Conservation (phyloP, 2,113 vertebrate species). For the Pholis gunnellus region DNA sequence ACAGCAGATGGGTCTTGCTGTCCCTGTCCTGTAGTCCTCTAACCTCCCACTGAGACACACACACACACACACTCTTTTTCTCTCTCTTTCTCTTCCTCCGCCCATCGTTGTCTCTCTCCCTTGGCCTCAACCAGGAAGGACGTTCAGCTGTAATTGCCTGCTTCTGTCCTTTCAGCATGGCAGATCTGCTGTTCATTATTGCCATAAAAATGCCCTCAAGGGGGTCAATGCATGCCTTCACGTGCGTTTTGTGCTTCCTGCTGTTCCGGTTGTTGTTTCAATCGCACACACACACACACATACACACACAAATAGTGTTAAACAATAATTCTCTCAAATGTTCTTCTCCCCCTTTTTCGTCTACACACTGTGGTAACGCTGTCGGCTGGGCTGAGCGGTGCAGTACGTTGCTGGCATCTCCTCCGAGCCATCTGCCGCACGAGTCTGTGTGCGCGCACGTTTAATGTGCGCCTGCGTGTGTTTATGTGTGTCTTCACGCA, state of each 20-base stretch:
- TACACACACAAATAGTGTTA: background rate
- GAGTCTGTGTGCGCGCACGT: slow-evolving; percentile 25
- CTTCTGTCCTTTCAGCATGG: slow-evolving; percentile 74
- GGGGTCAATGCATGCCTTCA: slow-evolving; percentile 47
- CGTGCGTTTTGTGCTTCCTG: slow-evolving; percentile 13
- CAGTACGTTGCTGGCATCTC: slow-evolving; percentile 57
- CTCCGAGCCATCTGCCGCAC: slow-evolving; percentile 70
- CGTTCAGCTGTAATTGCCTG: slow-evolving; percentile 72
- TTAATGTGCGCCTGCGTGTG: slow-evolving; percentile 11
- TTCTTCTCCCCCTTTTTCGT: slow-evolving; percentile 19
- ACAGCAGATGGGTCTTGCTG: slow-evolving; percentile 79
- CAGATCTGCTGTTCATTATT: slow-evolving; percentile 77
- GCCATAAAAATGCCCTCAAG: slow-evolving; percentile 60
- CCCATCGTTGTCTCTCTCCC: background rate
- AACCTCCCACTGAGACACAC: slow-evolving; percentile 60
- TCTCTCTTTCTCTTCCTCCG: background rate
- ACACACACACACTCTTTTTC: background rate
- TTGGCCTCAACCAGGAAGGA: slow-evolving; percentile 68
- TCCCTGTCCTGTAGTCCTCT: slow-evolving; percentile 69
- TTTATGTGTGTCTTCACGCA: slow-evolving; percentile 1
- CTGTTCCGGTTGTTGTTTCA: background rate
- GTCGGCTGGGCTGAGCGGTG: slow-evolving; percentile 40
- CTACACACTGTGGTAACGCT: background rate
- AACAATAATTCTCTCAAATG: background rate
- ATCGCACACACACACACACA: background rate